Base-by-base conservation (phyloP, 2,113 vertebrate genomes). In the Leucopternis melanops region DNA sequence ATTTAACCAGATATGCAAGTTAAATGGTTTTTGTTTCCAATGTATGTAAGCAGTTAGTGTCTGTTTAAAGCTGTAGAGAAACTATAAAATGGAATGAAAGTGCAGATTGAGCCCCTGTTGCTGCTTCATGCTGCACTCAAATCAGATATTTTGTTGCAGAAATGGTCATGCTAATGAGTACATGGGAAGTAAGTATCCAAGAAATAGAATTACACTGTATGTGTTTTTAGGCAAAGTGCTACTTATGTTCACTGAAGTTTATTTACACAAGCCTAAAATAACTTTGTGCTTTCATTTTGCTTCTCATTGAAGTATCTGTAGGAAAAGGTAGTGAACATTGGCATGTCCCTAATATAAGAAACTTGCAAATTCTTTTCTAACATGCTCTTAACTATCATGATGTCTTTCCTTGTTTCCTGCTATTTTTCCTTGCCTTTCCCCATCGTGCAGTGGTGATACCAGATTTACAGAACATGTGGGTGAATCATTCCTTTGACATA, bases 401-500 rank as follows among this genome's bases (percentile, higher is more conserved):
- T 97, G 88, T 98, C 97, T 97, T 95, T 97, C 98, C 98, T 97
- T 98, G 93, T 98, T 97, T 97, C 93, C 97, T 94, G 95, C 17
- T 96, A 3, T 97, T 98, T 96, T 91, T 95, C 89, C 95, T 96
- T 96, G 95, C 97, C 91, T 94, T 97, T 97, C 86, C 96, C 95
- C 93, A 45, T 95, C 90, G 91, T 98, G 98, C 98, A 99, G 98
- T 97, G 98, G 97, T 98, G 98, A 98, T 97, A 98, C 99, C 95
- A 98, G 98, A 95, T 97, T 99, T 98, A 98, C 97, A 96, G 98
- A 98, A 94, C 98, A 98, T 93, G 97, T 98, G 98, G 97, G 97
- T 98, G 97, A 98, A 97, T 98, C 94, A 91, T 98, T 98, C 95
- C 97, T 98, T 98, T 98, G 98, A 98, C 98, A 98, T 94, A 97